Base-by-base conservation (phyloP, 1,140 invertebrate species). In the Charaxes varanes region DNA sequence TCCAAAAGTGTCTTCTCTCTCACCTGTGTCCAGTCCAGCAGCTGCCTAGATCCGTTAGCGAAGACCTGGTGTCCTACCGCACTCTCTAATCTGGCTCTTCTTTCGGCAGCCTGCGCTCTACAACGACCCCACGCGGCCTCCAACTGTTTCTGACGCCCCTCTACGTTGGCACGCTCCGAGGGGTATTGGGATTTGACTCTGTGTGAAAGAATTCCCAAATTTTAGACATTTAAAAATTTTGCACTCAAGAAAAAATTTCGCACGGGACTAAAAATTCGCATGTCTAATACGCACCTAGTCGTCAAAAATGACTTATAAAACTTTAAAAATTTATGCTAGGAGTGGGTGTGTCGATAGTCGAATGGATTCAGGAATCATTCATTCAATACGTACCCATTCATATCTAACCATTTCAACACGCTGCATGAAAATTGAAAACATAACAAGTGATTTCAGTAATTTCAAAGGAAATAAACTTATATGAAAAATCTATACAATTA, bases 31-130 rank as follows among this genome's bases (percentile, higher is more conserved):
- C 79, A 84, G 35, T 71, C 66, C 13, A 69, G 63, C 14, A 85
- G 62, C 45, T 60, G 67, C n/a, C 59, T 46, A 26, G 62, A 66
- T 56, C 89, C 92, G 61, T 94, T 95, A 58, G 93, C 93, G 72
- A 99, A 99, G 52, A 98, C 95, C 74, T 98, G 95, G 59, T 95
- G 91, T 0, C 97, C 97, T 5, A 98, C 95, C 6, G 96, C 94
- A 68, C 95, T 94, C 74, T 98, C 95, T 5, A 99, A 87, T 35
- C 94, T 78, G 0, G 89, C 89, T 43, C 94, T 86, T 11, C 95
- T 84, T 31, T 96, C 92, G 6, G 88, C 87, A 1, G 96, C 95
- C 63, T 96, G 95, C 2, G 89, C 90, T 73, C 93, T 88, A 17
- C 98, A 92, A 65, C 94, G 89, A 41, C 92, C 89, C 96, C 97